Conservation (phyloP, 2,113 vertebrate species). For the Rhea americana region DNA sequence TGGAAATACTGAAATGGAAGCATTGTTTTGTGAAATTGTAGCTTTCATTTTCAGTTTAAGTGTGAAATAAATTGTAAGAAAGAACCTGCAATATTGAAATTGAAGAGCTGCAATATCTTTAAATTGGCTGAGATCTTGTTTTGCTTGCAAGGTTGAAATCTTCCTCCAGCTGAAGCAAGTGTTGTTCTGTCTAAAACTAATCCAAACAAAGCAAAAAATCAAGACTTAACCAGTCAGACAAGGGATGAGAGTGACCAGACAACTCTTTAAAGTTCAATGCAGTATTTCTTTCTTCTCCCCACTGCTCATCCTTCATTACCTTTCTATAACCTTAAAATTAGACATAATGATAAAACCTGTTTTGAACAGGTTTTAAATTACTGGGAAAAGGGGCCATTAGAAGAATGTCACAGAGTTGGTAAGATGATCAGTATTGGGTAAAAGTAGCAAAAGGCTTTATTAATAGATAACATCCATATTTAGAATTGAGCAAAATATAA, state of each 20-base stretch:
- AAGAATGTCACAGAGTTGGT: conserved; percentile 20
- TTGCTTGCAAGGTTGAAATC: not conserved
- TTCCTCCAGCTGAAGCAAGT: not conserved
- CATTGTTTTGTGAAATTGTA: not conserved
- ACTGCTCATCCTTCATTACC: not conserved
- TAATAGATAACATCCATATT: conserved; percentile 36
- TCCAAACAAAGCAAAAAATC: not conserved
- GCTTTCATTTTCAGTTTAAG: not conserved
- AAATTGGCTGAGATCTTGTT: not conserved
- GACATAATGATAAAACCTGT: not conserved
- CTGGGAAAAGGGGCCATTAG: not conserved
- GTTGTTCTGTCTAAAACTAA: not conserved
- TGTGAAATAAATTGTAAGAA: not conserved
- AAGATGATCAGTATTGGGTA: not conserved
- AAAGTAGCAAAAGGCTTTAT: conserved; percentile 10
- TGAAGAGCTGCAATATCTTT: not conserved
- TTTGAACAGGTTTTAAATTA: not conserved
- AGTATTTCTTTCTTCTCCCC: not conserved
- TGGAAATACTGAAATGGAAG: not conserved
- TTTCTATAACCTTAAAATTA: not conserved
- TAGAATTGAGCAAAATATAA: not conserved
- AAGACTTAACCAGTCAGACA: not conserved
- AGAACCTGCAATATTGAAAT: not conserved
- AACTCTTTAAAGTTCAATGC: not conserved
- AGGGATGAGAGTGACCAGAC: not conserved